phyloP scores from a whole-genome alignment of 2,888 invertebrate species.

The Julus scanicus region DNA sequence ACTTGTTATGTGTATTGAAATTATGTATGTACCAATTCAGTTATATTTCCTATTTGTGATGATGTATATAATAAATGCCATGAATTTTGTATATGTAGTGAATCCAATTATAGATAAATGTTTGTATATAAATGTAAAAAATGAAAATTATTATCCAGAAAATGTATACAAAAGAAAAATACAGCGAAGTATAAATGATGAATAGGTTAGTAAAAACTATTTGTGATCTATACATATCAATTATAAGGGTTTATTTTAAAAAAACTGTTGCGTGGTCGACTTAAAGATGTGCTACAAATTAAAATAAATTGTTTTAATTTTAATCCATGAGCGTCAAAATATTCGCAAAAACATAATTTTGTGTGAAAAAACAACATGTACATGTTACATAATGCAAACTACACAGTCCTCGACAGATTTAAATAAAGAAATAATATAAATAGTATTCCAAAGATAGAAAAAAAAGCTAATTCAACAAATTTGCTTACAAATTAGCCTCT shows the following conservation, averaged over 20 bases:
- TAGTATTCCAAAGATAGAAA: too few relatives aligned
- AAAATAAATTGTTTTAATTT: constrained; percentile 1
- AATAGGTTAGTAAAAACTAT: neutral
- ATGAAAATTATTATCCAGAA: neutral
- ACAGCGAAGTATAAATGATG: neutral
- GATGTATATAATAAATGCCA: constrained; percentile 29
- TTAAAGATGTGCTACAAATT: constrained; percentile 13
- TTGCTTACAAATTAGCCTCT: too few relatives aligned
- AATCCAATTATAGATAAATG: neutral
- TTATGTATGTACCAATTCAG: neutral
- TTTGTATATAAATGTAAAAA: constrained; percentile 35
- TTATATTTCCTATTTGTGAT: constrained; percentile 23
- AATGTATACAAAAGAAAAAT: constrained; percentile 7
- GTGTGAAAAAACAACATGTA: too few relatives aligned
- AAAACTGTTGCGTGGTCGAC: neutral
- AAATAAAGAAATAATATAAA: too few relatives aligned
- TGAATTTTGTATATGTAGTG: constrained; percentile 7
- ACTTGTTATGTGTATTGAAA: neutral
- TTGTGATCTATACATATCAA: constrained; percentile 18
- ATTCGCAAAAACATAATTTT: neutral
- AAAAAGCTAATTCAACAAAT: too few relatives aligned
- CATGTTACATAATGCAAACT: too few relatives aligned
- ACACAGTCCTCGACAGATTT: too few relatives aligned
- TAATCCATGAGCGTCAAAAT: constrained; percentile 19
- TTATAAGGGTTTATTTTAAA: constrained; percentile 16